These are phyloP conservation scores for Chrysochloris asiatica DNA, from an alignment of 2,113 vertebrate species.

Conservation along the genomic window DNA sequence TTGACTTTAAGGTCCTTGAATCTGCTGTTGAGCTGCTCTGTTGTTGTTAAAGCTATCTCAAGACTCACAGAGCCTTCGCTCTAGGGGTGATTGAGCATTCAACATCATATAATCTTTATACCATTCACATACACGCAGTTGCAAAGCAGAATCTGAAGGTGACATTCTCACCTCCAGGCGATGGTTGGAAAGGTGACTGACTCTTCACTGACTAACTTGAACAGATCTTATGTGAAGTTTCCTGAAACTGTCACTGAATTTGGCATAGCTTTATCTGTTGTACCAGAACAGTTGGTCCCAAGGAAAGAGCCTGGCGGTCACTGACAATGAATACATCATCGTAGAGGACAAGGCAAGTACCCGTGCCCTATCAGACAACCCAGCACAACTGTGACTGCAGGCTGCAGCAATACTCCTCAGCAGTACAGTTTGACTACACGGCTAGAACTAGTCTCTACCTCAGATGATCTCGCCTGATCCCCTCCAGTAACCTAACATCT, in stretches of 20 bases:
- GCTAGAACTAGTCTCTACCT: neutral
- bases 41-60: neutral
- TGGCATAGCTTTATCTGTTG: neutral
- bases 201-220: neutral
- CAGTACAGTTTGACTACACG: neutral
- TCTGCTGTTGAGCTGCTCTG: neutral
- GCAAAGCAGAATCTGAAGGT: neutral
- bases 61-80: neutral
- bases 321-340: neutral
- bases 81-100: neutral
- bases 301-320: neutral
- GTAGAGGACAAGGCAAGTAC: neutral
- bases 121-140: neutral
- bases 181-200: conserved; percentile 23
- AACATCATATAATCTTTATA: neutral
- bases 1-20: neutral
- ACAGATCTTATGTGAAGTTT: neutral
- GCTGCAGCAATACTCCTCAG: neutral
- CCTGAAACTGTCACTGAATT: neutral
- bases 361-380: neutral
- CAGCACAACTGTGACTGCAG: neutral
- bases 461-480: neutral
- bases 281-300: neutral
- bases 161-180: neutral
- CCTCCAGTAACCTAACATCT: neutral